Evolutionary conservation across 2,113 vertebrate genomes (phyloP).

Genomic region (Labeo rohita): DNA sequence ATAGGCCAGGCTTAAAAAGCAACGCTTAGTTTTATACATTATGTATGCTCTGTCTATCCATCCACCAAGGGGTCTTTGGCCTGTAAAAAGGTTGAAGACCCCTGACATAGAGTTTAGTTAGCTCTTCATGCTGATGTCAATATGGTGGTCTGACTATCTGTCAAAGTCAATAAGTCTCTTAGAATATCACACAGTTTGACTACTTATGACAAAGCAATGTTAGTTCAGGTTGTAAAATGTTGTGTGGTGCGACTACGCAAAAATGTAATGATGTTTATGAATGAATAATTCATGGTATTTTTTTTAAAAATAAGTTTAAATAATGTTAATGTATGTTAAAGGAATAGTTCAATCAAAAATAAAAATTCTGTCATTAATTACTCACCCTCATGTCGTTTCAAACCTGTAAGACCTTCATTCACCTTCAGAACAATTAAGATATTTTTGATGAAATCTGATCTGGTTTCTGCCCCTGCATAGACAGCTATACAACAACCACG

Average conservation of each 20-base stretch:
- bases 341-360: no score
- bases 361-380: no score
- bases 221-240: not conserved
- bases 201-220: not conserved
- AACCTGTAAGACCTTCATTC: no score
- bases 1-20: not conserved
- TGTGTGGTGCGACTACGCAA: not conserved
- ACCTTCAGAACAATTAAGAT: no score
- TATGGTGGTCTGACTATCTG: not conserved
- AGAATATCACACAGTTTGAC: not conserved
- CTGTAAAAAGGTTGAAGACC: slow-evolving; percentile 1
- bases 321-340: no score
- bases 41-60: not conserved
- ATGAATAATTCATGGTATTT: not conserved
- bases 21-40: not conserved
- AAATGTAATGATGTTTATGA: not conserved
- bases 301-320: not conserved
- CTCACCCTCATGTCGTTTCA: no score
- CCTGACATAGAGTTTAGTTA: not conserved
- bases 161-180: not conserved
- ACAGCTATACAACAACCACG: no score
- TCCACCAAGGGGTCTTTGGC: not conserved
- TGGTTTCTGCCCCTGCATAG: no score
- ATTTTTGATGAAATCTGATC: no score
- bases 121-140: not conserved